Base-by-base conservation (phyloP, 2,888 invertebrate genomes). In the Gastrophysa polygoni region DNA sequence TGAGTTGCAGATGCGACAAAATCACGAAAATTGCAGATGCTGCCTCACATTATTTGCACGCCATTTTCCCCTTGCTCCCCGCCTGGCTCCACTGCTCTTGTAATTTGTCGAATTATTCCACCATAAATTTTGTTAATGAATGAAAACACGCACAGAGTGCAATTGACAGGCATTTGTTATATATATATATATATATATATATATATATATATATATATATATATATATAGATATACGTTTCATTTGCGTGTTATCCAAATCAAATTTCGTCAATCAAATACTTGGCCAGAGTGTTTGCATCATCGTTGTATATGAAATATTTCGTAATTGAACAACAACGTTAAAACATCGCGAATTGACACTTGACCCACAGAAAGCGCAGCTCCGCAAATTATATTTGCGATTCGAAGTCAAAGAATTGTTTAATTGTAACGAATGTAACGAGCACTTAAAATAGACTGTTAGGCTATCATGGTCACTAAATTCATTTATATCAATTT, bases 321-420 rank as follows among this genome's bases (percentile, higher is more conserved):
- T 61, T 32, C 28, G 46, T 68, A 75, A 73, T 71, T 74, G 74
- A 71, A 73, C 75, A 75, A 77, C 72, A 73, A 77, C 73, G 75
- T 77, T 77, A 77, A 76, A 76, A 76, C 71, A 75, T 74, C 68
- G 75, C 74, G 73, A 78, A 77, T 77, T 79, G 78, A 79, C 78
- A 77, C 73, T 77, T 78, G 78, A 78, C 79, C 78, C 69, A 71
- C 66, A 72, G 72, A 73, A 75, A 75, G 71, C 73, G 75, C 73
- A 74, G 71, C 72, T 52, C 71, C 72, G 75, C 76, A 77, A 77
- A 77, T 77, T 77, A 69, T 72, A 74, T 76, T 77, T 75, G 75
- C 72, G 65, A 72, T 72, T 67, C 67, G 57, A 69, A 69, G 63
- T 68, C 66, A 68, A n/a, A 70, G 73, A 71, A 73, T 73, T 70